Percentiles rank a stretch among this genome's conserved stretches.
Evolutionary conservation across 2,888 invertebrate genomes (phyloP).

Genomic region (Erannis defoliaria): DNA sequence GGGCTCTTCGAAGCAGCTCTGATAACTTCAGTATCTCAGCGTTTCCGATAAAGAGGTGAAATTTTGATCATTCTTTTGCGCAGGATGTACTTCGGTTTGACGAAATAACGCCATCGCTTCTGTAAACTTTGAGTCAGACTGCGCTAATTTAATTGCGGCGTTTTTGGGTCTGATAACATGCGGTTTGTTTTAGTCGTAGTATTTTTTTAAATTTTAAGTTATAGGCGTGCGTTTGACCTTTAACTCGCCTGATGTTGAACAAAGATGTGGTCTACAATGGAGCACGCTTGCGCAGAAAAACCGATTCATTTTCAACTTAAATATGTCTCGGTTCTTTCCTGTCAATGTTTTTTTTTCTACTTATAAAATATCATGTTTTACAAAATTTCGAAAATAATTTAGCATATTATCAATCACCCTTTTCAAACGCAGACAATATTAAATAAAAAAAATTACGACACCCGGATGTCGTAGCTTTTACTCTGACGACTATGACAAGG

Average conservation of each 20-base stretch:
- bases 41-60: background rate
- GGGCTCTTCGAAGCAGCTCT: no score
- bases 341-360: background rate
- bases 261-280: no score
- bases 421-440: background rate
- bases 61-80: no score
- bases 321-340: background rate
- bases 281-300: no score
- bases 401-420: no score
- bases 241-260: no score
- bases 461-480: conserved; percentile 3
- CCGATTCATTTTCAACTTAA: background rate
- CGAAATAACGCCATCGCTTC: conserved; percentile 21
- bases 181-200: background rate
- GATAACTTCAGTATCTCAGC: background rate
- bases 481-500: conserved; percentile 18
- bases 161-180: conserved; percentile 14
- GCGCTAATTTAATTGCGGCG: conserved; percentile 17
- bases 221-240: no score
- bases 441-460: background rate
- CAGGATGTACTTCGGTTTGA: conserved; percentile 8
- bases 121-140: conserved; percentile 19
- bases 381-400: background rate
- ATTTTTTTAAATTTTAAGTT: no score
- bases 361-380: background rate